phyloP scores from a whole-genome alignment of 2,797 vertebrate genomes.

The Sebastes matsubarae region DNA sequence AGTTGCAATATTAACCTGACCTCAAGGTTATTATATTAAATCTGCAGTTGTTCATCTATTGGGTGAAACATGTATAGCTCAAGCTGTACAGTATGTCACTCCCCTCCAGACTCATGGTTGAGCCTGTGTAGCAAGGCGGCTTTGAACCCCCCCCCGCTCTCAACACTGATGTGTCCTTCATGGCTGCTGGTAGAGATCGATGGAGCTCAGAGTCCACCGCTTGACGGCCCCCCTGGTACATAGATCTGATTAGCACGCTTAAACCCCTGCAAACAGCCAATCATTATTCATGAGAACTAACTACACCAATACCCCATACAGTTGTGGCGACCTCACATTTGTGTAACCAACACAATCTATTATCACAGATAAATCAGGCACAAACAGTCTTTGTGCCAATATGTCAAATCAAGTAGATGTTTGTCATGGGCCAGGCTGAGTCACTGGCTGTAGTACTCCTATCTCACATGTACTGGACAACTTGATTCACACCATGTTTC shows the following conservation, averaged over 20 bases:
- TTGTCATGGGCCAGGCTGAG: not conserved
- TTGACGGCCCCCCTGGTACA: constrained; percentile 56
- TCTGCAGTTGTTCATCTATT: not conserved
- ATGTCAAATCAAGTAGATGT: not conserved
- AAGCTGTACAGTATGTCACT: constrained; percentile 1
- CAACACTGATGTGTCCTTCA: constrained; percentile 29
- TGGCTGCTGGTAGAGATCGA: constrained; percentile 52
- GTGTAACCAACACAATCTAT: not conserved
- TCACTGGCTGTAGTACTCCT: not conserved
- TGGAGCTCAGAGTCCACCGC: constrained; percentile 50
- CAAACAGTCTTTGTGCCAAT: not conserved
- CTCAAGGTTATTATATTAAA: constrained; percentile 13
- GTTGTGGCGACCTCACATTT: not conserved
- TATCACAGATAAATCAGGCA: not conserved
- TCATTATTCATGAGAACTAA: constrained; percentile 56
- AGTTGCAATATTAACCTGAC: constrained; percentile 7
- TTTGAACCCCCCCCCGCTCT: constrained; percentile 17
- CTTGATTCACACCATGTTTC: not conserved
- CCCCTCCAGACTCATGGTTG: constrained; percentile 2
- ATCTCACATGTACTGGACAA: not conserved
- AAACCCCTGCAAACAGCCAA: constrained; percentile 50
- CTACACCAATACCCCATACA: not conserved
- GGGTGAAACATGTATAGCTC: not conserved
- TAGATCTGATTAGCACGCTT: constrained; percentile 60
- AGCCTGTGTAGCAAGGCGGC: constrained; percentile 3